Evolutionary conservation across 2,797 vertebrate species (phyloP), one percentile per base, ranked within the genome.

Genomic region (Knipowitschia caucasica): DNA sequence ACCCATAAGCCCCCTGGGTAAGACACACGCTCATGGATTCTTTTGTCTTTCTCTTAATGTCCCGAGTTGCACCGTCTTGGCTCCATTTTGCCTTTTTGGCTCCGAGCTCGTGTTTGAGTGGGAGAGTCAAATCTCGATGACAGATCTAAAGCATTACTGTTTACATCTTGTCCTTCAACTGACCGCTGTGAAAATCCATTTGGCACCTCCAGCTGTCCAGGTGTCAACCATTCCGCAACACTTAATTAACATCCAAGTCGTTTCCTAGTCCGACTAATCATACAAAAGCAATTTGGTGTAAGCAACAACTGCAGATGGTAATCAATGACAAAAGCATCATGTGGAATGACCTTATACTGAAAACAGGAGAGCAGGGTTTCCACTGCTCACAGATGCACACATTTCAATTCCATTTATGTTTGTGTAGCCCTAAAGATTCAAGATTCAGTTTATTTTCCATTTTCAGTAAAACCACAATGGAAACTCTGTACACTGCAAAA

Each of bases 141-240:
- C 62, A 60, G 67, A 59, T 59, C 49, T 29, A 44, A 30, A 11
- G 7, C 56, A 67, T 57, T 51, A 60, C 67, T 80, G 60, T 76
- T 69, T 71, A 70, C 59, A 75, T 59, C 51, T 20, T 66, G 73
- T 73, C 68, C 75, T 81, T 81, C 67, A 69, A 50, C 59, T 78
- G 74, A 78, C 73, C 67, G 55, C 52, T 62, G 27, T 47, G 50
- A 53, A 77, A 64, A 71, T 43, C 70, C 63, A 42, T 27, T 64
- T 71, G 69, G 62, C 53, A 44, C 33, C 30, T 17, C 17, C 26
- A 33, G 57, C 53, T 55, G 38, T 63, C 53, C 63, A 66, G 67
- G 64, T 77, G 61, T 59, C 52, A 51, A 52, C 71, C 59, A 0
- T 62, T 64, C 56, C 53, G 55, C 63, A 62, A 52, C 46, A 56